Percentiles rank a stretch among this genome's conserved stretches.
phyloP scores from a whole-genome alignment of 2,113 vertebrate species.

The Brienomyrus longianalis region DNA sequence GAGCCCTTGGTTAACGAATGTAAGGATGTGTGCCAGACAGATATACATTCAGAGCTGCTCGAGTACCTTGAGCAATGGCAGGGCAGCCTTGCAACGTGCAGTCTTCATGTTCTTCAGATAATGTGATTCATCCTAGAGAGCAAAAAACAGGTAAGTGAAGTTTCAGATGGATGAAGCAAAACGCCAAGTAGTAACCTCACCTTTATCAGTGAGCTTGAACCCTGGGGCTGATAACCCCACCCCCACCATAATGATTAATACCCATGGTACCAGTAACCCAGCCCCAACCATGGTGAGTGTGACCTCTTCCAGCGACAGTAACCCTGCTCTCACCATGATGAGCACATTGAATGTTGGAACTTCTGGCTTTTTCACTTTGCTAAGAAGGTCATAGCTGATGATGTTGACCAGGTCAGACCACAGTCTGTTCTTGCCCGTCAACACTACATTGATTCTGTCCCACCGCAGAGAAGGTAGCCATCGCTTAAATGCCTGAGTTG shows the following conservation, averaged over 20 bases:
- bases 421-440: slow-evolving; percentile 75
- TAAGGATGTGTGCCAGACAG: background rate
- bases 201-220: background rate
- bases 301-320: background rate
- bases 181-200: background rate
- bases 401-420: slow-evolving; percentile 77
- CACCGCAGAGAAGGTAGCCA: slow-evolving; percentile 85
- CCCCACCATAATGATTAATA: slow-evolving; percentile 76
- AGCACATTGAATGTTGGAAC: slow-evolving; percentile 75
- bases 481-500: slow-evolving; percentile 72
- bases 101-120: slow-evolving; percentile 94
- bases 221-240: no score
- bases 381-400: slow-evolving; percentile 91
- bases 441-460: slow-evolving; percentile 76
- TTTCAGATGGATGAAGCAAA: background rate
- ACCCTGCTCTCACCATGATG: slow-evolving; percentile 74
- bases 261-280: background rate
- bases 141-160: slow-evolving; percentile 19
- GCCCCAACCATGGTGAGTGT: background rate
- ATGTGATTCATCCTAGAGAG: slow-evolving; percentile 81
- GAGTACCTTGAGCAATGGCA: slow-evolving; percentile 82
- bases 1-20: background rate
- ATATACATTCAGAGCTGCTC: background rate
- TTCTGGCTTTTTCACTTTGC: slow-evolving; percentile 76
- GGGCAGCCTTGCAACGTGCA: slow-evolving; percentile 79